Base-by-base conservation (phyloP, 2,113 vertebrate genomes). In the Climacteris rufus region DNA sequence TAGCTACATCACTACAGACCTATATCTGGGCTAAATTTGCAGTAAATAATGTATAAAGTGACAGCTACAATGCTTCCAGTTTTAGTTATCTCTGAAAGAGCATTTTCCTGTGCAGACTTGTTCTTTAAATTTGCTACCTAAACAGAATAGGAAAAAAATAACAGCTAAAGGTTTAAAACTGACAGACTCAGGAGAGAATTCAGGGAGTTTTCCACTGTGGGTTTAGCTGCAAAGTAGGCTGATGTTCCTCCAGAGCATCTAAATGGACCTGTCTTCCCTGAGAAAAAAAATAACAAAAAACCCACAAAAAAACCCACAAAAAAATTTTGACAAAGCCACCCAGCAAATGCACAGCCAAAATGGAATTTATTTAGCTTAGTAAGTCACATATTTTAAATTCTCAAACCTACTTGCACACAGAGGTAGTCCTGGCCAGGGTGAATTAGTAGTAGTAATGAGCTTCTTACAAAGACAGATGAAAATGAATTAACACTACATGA, bases 31-130 rank as follows among this genome's bases (percentile, higher is more conserved):
- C 23, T 95, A 88, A 93, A 86, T 39, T 69, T 87, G 47, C 35
- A 49, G 59, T 93, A 95, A 94, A 92, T 90, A 57, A 83, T 70
- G 75, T 54, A 66, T 83, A 80, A 96, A 72, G 45, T 86, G 85
- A 77, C 53, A 90, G 18, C 23, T 92, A 83, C 50, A 83, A 15
- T 39, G 54, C 70, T 88, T 94, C 54, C 6, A 33, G 25, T 33
- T 77, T 80, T 49, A 86, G 45, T 83, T 93, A 52, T 59, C 50
- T 42, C 63, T 77, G 49, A 69, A 93, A 85, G 6, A 20, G 40
- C 17, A 2, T 79, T 93, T 84, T 82, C 65, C 19, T 39, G 15
- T 53, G n/a, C 50, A 92, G 37, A 49, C 12, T 1, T 72, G 14
- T n/a, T 87, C 28, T 89, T 93, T 79, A 72, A 40, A 85, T 87